Percentiles rank a stretch among this genome's conserved stretches.
These are phyloP conservation scores for Meiosimyza decipiens DNA, from an alignment of 2,888 invertebrate species.

Conservation along the genomic window DNA sequence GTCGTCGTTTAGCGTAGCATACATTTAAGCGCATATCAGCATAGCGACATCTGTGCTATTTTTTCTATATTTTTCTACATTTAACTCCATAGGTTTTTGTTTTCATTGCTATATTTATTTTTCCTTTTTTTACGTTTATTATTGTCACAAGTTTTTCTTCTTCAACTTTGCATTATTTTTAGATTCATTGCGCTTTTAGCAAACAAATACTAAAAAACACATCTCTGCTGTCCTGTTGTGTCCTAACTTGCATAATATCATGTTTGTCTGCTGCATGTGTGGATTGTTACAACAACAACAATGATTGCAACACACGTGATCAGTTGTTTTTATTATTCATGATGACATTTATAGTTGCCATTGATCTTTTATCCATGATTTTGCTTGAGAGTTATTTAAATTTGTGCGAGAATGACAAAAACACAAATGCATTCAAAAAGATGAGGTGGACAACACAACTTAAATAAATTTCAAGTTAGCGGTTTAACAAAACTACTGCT, in stretches of 20 bases:
- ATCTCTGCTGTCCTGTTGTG: not conserved
- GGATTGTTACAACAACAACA: too few relatives aligned
- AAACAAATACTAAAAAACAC: not conserved
- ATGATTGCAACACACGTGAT: not conserved
- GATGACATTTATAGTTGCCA: slow-evolving; percentile 17
- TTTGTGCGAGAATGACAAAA: not conserved
- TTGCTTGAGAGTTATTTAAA: not conserved
- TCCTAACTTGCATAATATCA: not conserved
- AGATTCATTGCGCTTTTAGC: slow-evolving; percentile 3
- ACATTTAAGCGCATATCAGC: not conserved
- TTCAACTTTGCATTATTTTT: not conserved
- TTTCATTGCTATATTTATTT: not conserved
- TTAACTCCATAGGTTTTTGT: not conserved
- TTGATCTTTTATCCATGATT: not conserved
- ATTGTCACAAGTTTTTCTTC: not conserved
- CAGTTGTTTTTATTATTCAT: slow-evolving; percentile 14
- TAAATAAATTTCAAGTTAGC: too few relatives aligned
- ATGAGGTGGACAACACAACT: too few relatives aligned
- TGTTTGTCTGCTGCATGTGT: not conserved
- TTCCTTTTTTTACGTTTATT: not conserved
- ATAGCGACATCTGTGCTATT: not conserved
- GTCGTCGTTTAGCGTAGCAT: not conserved
- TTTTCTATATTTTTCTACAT: not conserved
- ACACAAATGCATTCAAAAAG: too few relatives aligned
- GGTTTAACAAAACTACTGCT: too few relatives aligned